Percentiles rank a stretch among this genome's conserved stretches.
Conservation (phyloP, 2,797 vertebrate genomes). For the Molossus alvarezi region DNA sequence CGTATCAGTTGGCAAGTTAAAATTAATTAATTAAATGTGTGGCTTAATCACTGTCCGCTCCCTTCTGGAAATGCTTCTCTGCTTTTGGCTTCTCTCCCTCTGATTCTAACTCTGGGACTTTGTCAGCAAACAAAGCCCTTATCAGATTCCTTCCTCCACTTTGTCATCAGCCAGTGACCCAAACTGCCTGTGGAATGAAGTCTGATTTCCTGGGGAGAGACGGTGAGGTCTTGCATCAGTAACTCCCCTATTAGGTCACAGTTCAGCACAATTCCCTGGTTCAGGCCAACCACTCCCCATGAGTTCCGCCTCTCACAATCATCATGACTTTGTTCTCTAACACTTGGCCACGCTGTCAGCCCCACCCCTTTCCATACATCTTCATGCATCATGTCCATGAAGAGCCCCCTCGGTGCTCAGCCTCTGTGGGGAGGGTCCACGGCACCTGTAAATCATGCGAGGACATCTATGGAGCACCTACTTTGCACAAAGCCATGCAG, state of each 20-base stretch:
- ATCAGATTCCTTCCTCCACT: background rate
- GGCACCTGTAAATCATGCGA: background rate
- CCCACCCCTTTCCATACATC: background rate
- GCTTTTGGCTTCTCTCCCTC: background rate
- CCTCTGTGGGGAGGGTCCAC: background rate
- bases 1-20: background rate
- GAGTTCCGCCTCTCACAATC: background rate
- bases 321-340: background rate
- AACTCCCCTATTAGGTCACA: background rate
- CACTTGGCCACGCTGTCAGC: background rate
- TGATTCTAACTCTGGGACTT: slow-evolving; percentile 8
- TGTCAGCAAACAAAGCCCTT: slow-evolving; percentile 64
- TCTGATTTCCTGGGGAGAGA: slow-evolving; percentile 15
- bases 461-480: background rate
- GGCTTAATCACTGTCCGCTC: background rate
- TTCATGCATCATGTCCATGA: background rate
- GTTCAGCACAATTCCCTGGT: background rate
- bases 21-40: background rate
- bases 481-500: background rate
- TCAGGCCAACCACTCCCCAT: background rate
- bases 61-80: slow-evolving; percentile 39
- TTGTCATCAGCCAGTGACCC: background rate
- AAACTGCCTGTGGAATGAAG: background rate
- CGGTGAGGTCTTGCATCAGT: background rate
- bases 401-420: background rate